phyloP scores from a whole-genome alignment of 2,113 vertebrate species.

The Oryzias curvinotus region DNA sequence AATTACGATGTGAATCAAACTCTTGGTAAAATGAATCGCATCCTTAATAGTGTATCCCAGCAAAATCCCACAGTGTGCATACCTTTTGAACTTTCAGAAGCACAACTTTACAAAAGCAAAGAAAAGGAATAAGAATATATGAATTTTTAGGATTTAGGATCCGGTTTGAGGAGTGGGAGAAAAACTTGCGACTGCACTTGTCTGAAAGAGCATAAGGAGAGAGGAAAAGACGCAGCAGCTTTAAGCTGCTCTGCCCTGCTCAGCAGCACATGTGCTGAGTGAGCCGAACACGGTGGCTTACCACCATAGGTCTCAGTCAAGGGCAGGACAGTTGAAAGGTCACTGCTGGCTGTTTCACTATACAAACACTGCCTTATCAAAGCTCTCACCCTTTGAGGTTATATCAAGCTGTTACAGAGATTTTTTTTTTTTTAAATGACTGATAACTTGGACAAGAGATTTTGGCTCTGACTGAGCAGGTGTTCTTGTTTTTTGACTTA shows the following conservation, averaged over 20 bases:
- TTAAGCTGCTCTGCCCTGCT: conserved; percentile 75
- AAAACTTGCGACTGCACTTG: conserved; percentile 39
- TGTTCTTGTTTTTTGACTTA: not conserved
- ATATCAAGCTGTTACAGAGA: conserved; percentile 20
- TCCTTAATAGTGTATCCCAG: not conserved
- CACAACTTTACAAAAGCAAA: not conserved
- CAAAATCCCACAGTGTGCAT: conserved; percentile 50
- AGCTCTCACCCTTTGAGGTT: conserved; percentile 46
- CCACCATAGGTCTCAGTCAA: conserved; percentile 76
- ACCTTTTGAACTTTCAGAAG: too few relatives aligned
- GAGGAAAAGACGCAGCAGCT: conserved; percentile 49
- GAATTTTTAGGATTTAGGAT: not conserved
- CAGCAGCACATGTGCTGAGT: conserved; percentile 78
- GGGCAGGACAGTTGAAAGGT: conserved; percentile 78
- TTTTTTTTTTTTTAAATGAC: conserved; percentile 2
- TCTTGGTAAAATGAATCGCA: too few relatives aligned
- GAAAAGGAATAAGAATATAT: not conserved
- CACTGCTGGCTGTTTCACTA: conserved; percentile 52
- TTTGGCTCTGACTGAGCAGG: not conserved
- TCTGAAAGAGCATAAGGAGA: conserved; percentile 48
- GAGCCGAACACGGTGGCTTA: conserved; percentile 75
- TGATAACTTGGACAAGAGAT: conserved; percentile 7
- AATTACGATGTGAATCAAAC: too few relatives aligned
- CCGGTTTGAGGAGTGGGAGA: conserved; percentile 43
- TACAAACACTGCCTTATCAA: conserved; percentile 58